Evolutionary conservation across 2,113 vertebrate genomes (phyloP).

Genomic region (Amphiprion ocellaris): DNA sequence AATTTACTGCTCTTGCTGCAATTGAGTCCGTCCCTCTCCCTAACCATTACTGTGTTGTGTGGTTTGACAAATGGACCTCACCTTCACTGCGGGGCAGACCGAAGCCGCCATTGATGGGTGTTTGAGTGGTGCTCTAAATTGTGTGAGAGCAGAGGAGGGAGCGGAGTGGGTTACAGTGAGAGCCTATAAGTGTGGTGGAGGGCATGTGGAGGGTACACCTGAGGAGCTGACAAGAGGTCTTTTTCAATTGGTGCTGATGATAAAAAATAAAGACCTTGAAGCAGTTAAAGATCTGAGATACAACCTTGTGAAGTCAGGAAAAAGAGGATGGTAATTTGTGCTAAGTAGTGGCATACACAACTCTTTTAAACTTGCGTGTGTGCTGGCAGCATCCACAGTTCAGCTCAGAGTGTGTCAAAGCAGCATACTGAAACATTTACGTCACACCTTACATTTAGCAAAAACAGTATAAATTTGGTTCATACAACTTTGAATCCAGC

Average conservation of each 20-base stretch:
- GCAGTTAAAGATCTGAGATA: constrained; percentile 32
- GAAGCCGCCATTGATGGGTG: constrained; percentile 8
- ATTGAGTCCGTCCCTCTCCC: constrained; percentile 43
- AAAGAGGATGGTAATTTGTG: constrained; percentile 24
- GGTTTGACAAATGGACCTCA: constrained; percentile 63
- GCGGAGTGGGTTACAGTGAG: constrained; percentile 41
- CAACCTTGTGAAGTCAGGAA: constrained; percentile 21
- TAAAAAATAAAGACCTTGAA: constrained; percentile 43
- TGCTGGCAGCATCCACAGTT: constrained; percentile 47
- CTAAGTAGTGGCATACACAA: constrained; percentile 17
- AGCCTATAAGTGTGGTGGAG: constrained; percentile 43
- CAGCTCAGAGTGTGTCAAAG: constrained; percentile 40
- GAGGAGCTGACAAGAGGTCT: constrained; percentile 62
- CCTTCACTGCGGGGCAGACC: constrained; percentile 38
- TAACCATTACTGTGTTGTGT: constrained; percentile 46
- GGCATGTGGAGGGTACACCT: constrained; percentile 56
- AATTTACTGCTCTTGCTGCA: constrained; percentile 36
- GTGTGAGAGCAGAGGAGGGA: constrained; percentile 22
- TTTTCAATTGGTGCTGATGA: constrained; percentile 35
- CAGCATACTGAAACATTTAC: constrained; percentile 54
- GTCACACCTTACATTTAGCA: constrained; percentile 56
- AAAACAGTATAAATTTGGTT: constrained; percentile 53
- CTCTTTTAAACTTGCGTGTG: constrained; percentile 17
- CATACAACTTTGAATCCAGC: constrained; percentile 33
- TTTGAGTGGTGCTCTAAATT: constrained; percentile 54